Base-by-base conservation (phyloP, 2,888 invertebrate species). In the Cryptocephalus primarius region DNA sequence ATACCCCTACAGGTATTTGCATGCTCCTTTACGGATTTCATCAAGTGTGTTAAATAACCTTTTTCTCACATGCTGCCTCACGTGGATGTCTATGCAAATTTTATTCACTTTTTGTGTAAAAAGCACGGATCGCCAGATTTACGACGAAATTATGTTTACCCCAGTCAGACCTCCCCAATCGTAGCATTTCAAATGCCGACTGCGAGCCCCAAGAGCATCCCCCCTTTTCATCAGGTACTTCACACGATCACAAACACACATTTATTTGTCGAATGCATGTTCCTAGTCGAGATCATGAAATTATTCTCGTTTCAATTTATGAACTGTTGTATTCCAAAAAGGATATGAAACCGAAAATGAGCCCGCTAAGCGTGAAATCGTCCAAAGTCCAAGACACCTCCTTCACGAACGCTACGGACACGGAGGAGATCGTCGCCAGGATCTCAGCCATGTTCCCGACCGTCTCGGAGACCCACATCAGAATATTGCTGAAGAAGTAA, bases 381-480 rank as follows among this genome's bases (percentile, higher is more conserved):
- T 40, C 57, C 1, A 64, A 60, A 51, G 48, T 61, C 8, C 60
- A 62, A 51, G 63, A 64, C 42, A 61, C 49, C 55, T 62, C 60
- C 47, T 58, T 59, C 4, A 51, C 53, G 8, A 39, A 44, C 9
- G 34, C 50, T 32, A 73, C 75, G 8, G 85, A 87, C 52, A 78
- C 80, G 1, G 88, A 88, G 57, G 79, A 82, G 8, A 76, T 85
- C 47, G 86, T 88, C 10, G 75, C 81, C 38, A 89, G 87, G 70
- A 87, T 90, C 58, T 82, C 85, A 60, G 82, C 87, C 40, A 85
- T 91, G 82, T 92, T 93, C 66, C 92, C 92, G 2, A 92, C 92
- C 8, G 92, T 90, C 44, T 82, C 85, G 49, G 91, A 92, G 62
- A 85, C 85, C 31, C 91, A 91, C 64, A 90, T 92, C 63, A 83